Evolutionary conservation across 2,888 invertebrate genomes (phyloP), one percentile per base, ranked within the genome.

Genomic region (Onthophagus sagittarius): DNA sequence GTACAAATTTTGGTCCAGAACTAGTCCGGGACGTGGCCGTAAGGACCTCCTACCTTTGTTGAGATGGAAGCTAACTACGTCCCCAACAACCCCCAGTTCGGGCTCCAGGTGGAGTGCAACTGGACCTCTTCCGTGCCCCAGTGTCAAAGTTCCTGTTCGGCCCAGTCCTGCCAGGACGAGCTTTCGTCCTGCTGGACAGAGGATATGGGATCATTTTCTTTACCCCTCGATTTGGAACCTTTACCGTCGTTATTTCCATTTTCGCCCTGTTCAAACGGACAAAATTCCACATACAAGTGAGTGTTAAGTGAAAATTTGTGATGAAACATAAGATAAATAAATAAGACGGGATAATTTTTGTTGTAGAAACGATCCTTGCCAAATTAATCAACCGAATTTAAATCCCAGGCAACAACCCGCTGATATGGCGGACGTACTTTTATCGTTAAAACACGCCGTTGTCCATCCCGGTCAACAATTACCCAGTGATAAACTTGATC

Each of bases 211-310:
- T 93, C 94, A 62, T 95, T 95, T 86, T 92, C 94, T 0, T 85
- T 96, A 79, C 94, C 95, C 23, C 90, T 96, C 79, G 96, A 96
- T 82, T 88, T 96, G 82, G 96, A 97, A 82, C 95, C 95, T 5
- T 85, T 96, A 78, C 94, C 96, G 0, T 93, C 92, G 74, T 89
- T 96, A 72, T 95, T 96, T 80, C 93, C 95, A 1, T 95, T 96
- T 85, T 94, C 94, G 70, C 94, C 95, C 0, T 93, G 93, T 83
- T 90, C 93, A 74, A 91, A 91, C 74, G 80, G 79, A 7, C 73
- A 73, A 71, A 75, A 71, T 71, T 62, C 74, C 53, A 73, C 73
- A 15, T 80, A 79, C 77, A 80, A 80, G 80, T 80, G 75, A 78
- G 79, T 78, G 76, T 70, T n/a, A 53, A 11, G 7, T 53, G 39